Evolutionary conservation across 2,113 vertebrate genomes (phyloP).

Genomic region (Zapus hudsonius): DNA sequence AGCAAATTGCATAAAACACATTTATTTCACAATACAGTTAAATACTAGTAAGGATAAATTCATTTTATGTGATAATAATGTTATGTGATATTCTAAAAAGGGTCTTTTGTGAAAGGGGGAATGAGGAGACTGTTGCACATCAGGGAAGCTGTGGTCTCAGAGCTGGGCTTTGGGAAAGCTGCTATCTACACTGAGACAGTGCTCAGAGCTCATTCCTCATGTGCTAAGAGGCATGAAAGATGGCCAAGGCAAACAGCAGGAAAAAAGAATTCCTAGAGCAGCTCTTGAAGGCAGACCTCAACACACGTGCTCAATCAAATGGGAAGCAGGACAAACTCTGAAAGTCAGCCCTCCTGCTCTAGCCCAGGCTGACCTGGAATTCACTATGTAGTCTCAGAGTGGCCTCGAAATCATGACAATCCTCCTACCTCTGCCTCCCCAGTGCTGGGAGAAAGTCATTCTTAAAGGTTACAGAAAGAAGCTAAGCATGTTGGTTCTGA

Average conservation of each 20-base stretch:
- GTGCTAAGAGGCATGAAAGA: not conserved
- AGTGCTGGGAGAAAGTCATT: not conserved
- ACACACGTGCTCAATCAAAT: too few species aligned
- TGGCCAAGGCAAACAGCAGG: not conserved
- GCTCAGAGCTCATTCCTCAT: not conserved
- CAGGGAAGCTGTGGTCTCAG: not conserved
- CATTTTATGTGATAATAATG: conserved; percentile 22
- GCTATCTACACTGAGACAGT: not conserved
- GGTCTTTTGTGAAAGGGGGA: not conserved
- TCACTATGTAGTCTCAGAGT: too few species aligned
- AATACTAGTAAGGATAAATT: conserved; percentile 51
- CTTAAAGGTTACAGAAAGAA: not conserved
- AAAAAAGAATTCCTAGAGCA: not conserved
- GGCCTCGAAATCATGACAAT: too few species aligned
- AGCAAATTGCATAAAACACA: conserved; percentile 75
- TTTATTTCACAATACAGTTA: conserved; percentile 77
- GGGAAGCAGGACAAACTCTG: not conserved
- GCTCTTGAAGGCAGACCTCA: too few species aligned
- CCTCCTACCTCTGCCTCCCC: too few species aligned
- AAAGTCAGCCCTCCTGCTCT: too few species aligned
- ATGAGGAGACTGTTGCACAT: not conserved
- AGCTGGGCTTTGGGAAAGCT: not conserved
- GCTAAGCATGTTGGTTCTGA: conserved; percentile 8
- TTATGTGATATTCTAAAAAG: not conserved
- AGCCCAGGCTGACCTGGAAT: too few species aligned